A percentile compares a stretch with the other conserved stretches of the same genome.
These are phyloP conservation scores for Chrysomallon squamiferum DNA, from an alignment of 1,140 invertebrate genomes.

Conservation along the genomic window DNA sequence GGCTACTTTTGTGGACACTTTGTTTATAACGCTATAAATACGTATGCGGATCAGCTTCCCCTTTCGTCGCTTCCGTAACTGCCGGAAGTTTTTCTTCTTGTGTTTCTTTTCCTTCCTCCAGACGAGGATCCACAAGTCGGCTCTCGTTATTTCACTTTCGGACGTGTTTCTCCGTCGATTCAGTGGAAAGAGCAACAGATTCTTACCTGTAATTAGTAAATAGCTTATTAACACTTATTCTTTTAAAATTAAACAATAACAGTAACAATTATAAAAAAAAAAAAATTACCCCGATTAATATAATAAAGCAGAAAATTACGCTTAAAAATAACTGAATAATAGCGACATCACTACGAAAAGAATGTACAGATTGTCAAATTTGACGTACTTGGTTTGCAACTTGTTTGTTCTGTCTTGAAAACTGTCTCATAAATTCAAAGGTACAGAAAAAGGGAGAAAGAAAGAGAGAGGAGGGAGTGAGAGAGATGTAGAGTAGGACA, in stretches of 20 bases:
- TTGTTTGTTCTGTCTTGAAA: neutral
- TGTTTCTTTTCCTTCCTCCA: constrained; percentile 1
- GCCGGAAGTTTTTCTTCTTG: neutral
- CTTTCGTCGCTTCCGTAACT: neutral
- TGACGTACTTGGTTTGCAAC: neutral
- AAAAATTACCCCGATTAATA: neutral
- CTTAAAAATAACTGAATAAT: neutral
- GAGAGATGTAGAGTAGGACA: neutral
- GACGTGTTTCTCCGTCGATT: neutral
- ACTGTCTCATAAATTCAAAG: no score
- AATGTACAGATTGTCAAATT: neutral
- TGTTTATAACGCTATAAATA: neutral
- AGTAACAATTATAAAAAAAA: neutral
- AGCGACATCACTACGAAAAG: neutral
- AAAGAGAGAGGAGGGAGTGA: neutral
- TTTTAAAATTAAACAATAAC: neutral
- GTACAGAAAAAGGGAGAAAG: neutral
- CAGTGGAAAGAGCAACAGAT: neutral
- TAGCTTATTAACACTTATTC: neutral
- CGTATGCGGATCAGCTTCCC: constrained; percentile 3
- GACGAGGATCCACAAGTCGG: constrained; percentile 3
- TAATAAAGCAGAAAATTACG: neutral
- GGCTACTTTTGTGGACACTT: neutral
- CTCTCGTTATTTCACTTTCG: neutral
- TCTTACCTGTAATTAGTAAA: neutral